Conservation (phyloP, 2,888 invertebrate genomes). For the Liposcelis brunnea region DNA sequence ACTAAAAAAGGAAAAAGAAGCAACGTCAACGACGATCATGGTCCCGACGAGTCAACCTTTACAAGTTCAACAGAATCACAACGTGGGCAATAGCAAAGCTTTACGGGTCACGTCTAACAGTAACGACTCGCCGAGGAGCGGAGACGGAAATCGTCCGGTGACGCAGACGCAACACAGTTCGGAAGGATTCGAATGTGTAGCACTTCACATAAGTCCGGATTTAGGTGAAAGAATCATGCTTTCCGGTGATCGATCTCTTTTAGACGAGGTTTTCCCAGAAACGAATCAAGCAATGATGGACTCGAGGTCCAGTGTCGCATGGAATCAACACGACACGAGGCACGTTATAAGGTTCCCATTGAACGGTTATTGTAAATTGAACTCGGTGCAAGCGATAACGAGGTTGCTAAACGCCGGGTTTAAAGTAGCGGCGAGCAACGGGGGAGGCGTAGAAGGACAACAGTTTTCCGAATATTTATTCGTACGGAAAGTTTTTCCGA, state of each 20-base stretch:
- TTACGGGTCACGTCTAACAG: too few relatives aligned
- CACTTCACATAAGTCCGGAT: slow-evolving; percentile 64
- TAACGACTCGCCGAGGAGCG: slow-evolving; percentile 8
- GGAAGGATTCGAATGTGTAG: slow-evolving; percentile 55
- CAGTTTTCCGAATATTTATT: slow-evolving; percentile 81
- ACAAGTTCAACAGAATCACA: slow-evolving; percentile 11
- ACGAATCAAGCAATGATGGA: slow-evolving; percentile 66
- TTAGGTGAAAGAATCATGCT: slow-evolving; percentile 66
- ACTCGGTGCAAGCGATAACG: slow-evolving; percentile 75
- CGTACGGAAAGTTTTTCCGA: slow-evolving; percentile 33
- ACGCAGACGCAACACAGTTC: slow-evolving; percentile 10
- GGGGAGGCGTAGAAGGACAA: slow-evolving; percentile 74
- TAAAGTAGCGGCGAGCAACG: slow-evolving; percentile 62
- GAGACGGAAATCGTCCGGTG: slow-evolving; percentile 7
- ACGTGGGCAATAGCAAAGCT: slow-evolving; percentile 11
- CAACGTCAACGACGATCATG: slow-evolving; percentile 18
- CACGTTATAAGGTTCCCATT: slow-evolving; percentile 72
- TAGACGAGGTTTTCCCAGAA: slow-evolving; percentile 58
- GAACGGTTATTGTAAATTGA: slow-evolving; percentile 77
- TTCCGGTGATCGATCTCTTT: slow-evolving; percentile 56
- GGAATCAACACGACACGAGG: slow-evolving; percentile 65
- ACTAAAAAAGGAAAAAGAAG: slow-evolving; percentile 34
- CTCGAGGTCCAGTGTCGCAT: slow-evolving; percentile 57
- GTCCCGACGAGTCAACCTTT: slow-evolving; percentile 16
- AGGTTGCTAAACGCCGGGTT: slow-evolving; percentile 63